Conservation (phyloP, 2,113 vertebrate genomes). For the Mirounga angustirostris region DNA sequence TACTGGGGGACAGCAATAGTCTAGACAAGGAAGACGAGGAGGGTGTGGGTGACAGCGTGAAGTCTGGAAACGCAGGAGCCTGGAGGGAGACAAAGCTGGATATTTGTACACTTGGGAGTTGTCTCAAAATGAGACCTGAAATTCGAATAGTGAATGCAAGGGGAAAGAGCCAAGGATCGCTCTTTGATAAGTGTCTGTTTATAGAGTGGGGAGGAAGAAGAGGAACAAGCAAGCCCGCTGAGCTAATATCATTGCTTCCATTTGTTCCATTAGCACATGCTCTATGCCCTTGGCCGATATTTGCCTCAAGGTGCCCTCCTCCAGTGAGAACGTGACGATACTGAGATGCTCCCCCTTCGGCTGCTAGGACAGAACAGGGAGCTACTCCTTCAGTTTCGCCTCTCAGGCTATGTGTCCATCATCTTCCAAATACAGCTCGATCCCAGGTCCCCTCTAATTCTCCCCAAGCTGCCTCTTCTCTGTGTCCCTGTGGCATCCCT, state of each 20-base stretch:
- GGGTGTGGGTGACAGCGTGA: background rate
- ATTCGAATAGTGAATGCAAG: constrained; percentile 1
- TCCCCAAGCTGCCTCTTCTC: background rate
- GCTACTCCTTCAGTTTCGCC: background rate
- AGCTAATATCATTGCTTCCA: background rate
- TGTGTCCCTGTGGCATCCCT: background rate
- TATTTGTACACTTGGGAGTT: background rate
- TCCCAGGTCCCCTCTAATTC: background rate
- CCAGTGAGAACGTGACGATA: background rate
- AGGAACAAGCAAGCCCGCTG: background rate
- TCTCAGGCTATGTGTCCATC: background rate
- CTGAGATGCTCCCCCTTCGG: background rate
- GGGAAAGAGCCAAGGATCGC: background rate
- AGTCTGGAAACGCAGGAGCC: background rate
- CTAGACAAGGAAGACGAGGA: background rate
- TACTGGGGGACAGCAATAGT: background rate
- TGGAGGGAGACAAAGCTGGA: background rate
- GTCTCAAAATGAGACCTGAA: background rate
- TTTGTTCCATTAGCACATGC: background rate
- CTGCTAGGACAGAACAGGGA: background rate
- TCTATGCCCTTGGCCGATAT: background rate
- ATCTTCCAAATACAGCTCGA: background rate
- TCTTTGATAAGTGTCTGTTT: background rate
- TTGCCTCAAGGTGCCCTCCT: background rate
- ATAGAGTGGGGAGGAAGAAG: background rate